Percentiles rank a stretch among this genome's conserved stretches.
Conservation (phyloP, 23 tunicate genomes). For the Trididemnum miniatum region DNA sequence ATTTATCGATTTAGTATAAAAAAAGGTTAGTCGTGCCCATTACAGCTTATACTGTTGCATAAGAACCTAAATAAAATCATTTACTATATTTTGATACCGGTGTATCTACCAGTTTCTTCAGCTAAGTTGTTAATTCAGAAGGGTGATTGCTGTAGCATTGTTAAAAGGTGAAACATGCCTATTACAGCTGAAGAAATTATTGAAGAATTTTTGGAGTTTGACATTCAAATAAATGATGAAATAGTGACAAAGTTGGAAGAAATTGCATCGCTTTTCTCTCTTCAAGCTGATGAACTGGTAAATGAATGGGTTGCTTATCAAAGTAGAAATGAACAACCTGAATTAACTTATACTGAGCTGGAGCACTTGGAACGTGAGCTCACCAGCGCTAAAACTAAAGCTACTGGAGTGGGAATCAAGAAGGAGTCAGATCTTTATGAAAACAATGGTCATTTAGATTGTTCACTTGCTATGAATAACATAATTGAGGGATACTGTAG, state of each 20-base stretch:
- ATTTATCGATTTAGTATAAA: too few relatives aligned
- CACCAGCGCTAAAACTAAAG: constrained; percentile 3
- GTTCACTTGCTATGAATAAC: not conserved
- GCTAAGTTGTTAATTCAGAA: too few relatives aligned
- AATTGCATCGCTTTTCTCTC: constrained; percentile 48
- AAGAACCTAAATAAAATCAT: too few relatives aligned
- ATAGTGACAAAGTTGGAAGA: constrained; percentile 43
- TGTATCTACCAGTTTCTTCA: too few relatives aligned
- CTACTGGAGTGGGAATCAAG: not conserved
- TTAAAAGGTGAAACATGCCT: too few relatives aligned
- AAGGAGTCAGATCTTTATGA: not conserved
- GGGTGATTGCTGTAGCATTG: too few relatives aligned
- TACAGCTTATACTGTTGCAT: too few relatives aligned
- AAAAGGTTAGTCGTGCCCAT: too few relatives aligned
- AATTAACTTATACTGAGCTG: constrained; percentile 15
- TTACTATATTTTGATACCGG: too few relatives aligned
- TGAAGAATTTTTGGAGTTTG: constrained; percentile 63
- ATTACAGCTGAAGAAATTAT: constrained; percentile 56
- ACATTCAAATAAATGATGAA: constrained; percentile 54
- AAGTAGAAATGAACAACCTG: constrained; percentile 49
- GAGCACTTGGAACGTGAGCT: constrained; percentile 35
- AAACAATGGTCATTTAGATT: not conserved
- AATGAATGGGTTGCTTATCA: constrained; percentile 88
- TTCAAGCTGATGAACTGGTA: constrained; percentile 49
- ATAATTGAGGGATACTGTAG: constrained; percentile 49